Percentiles rank a stretch among this genome's conserved stretches.
Conservation (phyloP, 1,140 invertebrate genomes). For the Thaumetopoea pityocampa region DNA sequence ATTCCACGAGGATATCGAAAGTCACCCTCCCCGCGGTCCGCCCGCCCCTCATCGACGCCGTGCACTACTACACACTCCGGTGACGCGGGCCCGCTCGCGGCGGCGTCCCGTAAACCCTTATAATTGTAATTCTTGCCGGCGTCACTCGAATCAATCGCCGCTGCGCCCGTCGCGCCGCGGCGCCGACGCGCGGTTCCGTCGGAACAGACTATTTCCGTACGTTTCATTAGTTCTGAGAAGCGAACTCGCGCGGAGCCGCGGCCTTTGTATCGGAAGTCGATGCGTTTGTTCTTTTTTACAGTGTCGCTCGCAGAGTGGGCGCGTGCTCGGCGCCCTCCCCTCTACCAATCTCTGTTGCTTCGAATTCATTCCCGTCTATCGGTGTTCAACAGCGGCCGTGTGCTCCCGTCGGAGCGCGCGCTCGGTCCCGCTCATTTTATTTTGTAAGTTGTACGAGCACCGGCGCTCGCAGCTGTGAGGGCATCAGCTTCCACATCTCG, state of each 20-base stretch:
- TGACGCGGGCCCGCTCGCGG: too few species aligned
- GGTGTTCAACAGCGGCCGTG: too few species aligned
- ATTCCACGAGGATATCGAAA: too few species aligned
- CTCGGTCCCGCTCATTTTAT: too few species aligned
- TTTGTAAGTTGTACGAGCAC: too few species aligned
- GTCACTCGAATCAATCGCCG: conserved; percentile 56
- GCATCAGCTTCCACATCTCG: too few species aligned
- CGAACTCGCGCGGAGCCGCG: conserved; percentile 45
- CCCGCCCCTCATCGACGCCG: too few species aligned
- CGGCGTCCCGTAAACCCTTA: conserved; percentile 8
- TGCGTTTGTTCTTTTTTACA: conserved; percentile 46
- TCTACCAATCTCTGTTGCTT: conserved; percentile 21
- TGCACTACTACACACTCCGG: too few species aligned
- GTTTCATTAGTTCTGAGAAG: conserved; percentile 71
- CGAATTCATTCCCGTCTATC: too few species aligned
- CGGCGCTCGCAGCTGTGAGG: too few species aligned
- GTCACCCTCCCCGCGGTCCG: too few species aligned
- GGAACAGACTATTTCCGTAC: conserved; percentile 57
- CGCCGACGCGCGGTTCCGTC: conserved; percentile 57
- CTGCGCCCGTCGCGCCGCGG: conserved; percentile 36
- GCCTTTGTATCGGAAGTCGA: conserved; percentile 68
- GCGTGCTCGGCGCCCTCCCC: conserved; percentile 11
- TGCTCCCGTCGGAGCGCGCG: too few species aligned
- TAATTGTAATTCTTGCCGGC: conserved; percentile 31
- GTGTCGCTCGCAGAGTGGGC: conserved; percentile 20